phyloP scores from a whole-genome alignment of 2,888 invertebrate genomes.

The Miltochrista miniata region DNA sequence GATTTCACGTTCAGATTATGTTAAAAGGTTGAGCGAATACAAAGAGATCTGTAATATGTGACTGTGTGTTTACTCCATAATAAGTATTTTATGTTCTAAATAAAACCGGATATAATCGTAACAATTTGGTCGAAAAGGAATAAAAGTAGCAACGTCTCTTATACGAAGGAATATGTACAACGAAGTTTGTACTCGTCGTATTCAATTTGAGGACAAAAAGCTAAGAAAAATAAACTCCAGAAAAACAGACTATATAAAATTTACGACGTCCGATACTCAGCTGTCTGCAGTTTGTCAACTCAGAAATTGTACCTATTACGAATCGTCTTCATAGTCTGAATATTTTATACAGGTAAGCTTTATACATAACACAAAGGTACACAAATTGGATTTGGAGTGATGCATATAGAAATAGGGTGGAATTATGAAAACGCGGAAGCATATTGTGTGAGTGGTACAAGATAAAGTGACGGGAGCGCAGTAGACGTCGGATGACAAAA shows the following conservation, averaged over 20 bases:
- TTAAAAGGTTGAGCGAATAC: conserved; percentile 19
- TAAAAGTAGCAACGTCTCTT: conserved; percentile 8
- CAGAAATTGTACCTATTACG: conserved; percentile 17
- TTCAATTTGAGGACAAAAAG: conserved; percentile 22
- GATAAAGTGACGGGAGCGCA: conserved; percentile 15
- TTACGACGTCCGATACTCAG: conserved; percentile 25
- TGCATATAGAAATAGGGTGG: conserved; percentile 12
- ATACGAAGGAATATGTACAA: conserved; percentile 10
- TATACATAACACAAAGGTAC: conserved; percentile 8
- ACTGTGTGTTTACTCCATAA: conserved; percentile 8
- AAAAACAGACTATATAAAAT: conserved; percentile 27
- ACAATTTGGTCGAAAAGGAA: conserved; percentile 10
- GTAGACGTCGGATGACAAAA: conserved; percentile 16
- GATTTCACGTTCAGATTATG: conserved; percentile 36
- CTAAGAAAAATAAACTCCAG: conserved; percentile 23
- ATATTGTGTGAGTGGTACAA: conserved; percentile 8
- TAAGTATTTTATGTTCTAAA: conserved; percentile 16
- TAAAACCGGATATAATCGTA: conserved; percentile 15
- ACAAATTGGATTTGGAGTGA: conserved; percentile 17
- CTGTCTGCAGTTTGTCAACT: conserved; percentile 15
- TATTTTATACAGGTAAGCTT: conserved; percentile 12
- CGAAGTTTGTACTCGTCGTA: conserved; percentile 16
- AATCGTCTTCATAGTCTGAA: conserved; percentile 25
- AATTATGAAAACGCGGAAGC: conserved; percentile 8
- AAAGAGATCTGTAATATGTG: conserved; percentile 25